Evolutionary conservation across 2,113 vertebrate species (phyloP), one percentile per base, ranked within the genome.

Genomic region (Chionis minor): DNA sequence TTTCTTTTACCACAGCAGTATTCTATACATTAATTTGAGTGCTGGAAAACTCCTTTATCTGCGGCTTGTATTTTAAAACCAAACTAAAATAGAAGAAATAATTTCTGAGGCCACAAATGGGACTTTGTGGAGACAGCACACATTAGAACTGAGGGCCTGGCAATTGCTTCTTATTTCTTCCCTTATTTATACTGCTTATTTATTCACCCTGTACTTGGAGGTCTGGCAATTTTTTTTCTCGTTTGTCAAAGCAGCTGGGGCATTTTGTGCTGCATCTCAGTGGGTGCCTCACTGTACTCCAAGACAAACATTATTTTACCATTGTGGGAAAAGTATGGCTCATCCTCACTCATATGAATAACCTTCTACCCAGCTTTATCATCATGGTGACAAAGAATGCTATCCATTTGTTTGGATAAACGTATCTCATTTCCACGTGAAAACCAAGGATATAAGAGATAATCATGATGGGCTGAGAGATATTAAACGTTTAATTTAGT

Each of bases 61-160:
- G 89, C 89, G 70, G 82, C 85, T 96, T 95, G 52, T 90, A 56
- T 88, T 97, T 97, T 92, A 88, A 95, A 95, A 97, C 81, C 79
- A 96, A 94, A 71, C n/a, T 86, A 61, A 95, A 96, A 94, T 30
- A 75, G 81, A 86, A 94, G n/a, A 72, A 95, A 86, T 96, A 85
- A 97, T 97, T 98, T 96, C 71, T 96, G 77, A 95, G 86, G 80
- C 88, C 88, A 85, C 86, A 96, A 86, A 91, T 95, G 56, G 61
- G 83, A 90, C 94, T 84, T 94, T 54, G 66, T 91, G 35, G 88
- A 96, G 85, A 95, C 91, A 96, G 73, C 51, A 78, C 15, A 70
- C 40, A 96, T 96, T 82, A 96, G 42, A n/a, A 80, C 22, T 73
- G 49, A 69, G 32, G 6, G 44, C 6, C n/a, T 95, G 82, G 55